Conservation (phyloP, 2,888 invertebrate species). For the Watsonalla cultraria region DNA sequence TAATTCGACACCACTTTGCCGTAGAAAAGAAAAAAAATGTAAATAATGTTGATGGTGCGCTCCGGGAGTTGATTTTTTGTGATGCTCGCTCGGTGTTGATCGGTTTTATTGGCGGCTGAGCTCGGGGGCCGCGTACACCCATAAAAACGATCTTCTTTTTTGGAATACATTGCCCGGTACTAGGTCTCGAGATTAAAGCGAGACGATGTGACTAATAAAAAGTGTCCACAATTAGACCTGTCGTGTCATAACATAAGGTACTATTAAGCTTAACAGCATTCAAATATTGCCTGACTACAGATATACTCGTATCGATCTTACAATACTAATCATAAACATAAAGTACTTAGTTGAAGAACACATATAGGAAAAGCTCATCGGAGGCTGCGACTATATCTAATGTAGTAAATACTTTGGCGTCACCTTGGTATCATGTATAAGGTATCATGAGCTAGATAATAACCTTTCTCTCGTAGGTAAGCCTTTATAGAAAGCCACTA, state of each 20-base stretch:
- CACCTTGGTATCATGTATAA: too few relatives aligned
- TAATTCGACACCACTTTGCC: constrained; percentile 67
- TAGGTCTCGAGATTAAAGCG: constrained; percentile 50
- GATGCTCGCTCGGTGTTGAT: constrained; percentile 40
- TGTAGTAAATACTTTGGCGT: too few relatives aligned
- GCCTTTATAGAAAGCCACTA: too few relatives aligned
- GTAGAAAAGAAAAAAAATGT: constrained; percentile 57
- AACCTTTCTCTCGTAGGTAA: too few relatives aligned
- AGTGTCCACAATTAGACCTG: constrained; percentile 36
- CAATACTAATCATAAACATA: too few relatives aligned
- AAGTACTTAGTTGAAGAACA: too few relatives aligned
- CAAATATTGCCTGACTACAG: too few relatives aligned
- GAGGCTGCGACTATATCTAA: too few relatives aligned
- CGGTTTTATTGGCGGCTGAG: constrained; percentile 56
- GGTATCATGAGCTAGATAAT: too few relatives aligned
- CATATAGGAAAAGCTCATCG: too few relatives aligned
- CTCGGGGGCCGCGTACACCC: constrained; percentile 44
- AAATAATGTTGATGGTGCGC: constrained; percentile 61
- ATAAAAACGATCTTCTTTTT: constrained; percentile 50
- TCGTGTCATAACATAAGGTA: constrained; percentile 21
- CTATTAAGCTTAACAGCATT: background rate
- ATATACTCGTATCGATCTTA: too few relatives aligned
- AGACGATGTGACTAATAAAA: constrained; percentile 43
- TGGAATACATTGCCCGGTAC: constrained; percentile 50
- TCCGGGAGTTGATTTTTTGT: constrained; percentile 53